phyloP scores from a whole-genome alignment of 92 coral and sea anemone genomes.

The Actinostola sp. region DNA sequence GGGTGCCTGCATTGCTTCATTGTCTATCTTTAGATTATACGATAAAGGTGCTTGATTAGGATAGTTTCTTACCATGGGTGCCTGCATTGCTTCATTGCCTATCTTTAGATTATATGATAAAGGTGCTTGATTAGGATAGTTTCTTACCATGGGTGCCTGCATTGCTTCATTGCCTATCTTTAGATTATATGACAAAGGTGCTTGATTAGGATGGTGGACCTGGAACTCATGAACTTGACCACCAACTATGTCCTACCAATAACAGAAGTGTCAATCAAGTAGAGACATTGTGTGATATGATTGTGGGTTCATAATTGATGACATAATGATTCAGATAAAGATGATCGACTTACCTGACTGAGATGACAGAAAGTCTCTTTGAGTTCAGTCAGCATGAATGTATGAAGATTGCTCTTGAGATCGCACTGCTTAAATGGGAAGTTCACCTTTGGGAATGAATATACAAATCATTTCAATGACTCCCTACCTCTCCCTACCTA shows the following conservation, averaged over 20 bases:
- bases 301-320: no score
- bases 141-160: constrained; percentile 94
- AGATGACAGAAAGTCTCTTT: constrained; percentile 98
- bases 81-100: no score
- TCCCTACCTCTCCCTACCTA: no score
- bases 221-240: constrained; percentile 99
- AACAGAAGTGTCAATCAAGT: not conserved
- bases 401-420: constrained; percentile 75
- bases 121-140: no score
- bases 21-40: no score
- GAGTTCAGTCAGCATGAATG: constrained; percentile 85
- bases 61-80: no score
- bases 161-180: constrained; percentile 98
- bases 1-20: no score
- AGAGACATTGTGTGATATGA: not conserved
- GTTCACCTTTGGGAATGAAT: constrained; percentile 59
- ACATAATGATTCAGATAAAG: no score
- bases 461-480: not conserved
- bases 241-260: constrained; percentile 82
- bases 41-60: no score
- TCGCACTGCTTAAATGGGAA: constrained; percentile 94
- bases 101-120: no score
- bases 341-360: constrained; percentile 67
- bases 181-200: constrained; percentile 82
- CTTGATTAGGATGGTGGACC: constrained; percentile 84